Conservation (phyloP, 2,888 invertebrate genomes). For the Drosophila eohydei region DNA sequence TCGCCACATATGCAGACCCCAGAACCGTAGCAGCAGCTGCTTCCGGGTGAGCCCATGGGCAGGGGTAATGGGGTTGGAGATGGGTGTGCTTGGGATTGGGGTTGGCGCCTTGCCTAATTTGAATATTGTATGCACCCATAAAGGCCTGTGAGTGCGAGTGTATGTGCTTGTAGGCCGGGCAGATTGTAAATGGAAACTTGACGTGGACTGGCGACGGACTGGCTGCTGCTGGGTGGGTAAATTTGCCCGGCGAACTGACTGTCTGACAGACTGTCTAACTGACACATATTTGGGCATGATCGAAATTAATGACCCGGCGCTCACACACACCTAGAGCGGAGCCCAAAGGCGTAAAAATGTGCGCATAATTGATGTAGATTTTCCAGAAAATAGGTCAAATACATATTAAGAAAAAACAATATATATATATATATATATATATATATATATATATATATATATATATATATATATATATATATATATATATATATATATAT, state of each 20-base stretch:
- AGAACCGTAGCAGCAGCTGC: constrained; percentile 33
- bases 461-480: background rate
- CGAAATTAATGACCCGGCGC: constrained; percentile 81
- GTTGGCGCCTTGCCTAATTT: constrained; percentile 74
- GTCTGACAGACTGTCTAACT: constrained; percentile 51
- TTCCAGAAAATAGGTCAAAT: constrained; percentile 58
- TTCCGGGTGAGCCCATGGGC: constrained; percentile 24
- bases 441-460: background rate
- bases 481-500: background rate
- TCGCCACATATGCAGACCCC: constrained; percentile 59
- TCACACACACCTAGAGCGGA: constrained; percentile 51
- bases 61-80: constrained; percentile 27
- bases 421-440: background rate
- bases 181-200: constrained; percentile 66
- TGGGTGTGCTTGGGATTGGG: constrained; percentile 31
- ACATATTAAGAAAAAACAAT: constrained; percentile 3
- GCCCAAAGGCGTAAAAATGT: constrained; percentile 9
- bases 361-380: constrained; percentile 37
- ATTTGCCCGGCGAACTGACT: constrained; percentile 21
- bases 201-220: constrained; percentile 39
- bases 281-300: constrained; percentile 81
- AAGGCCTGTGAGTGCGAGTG: constrained; percentile 31
- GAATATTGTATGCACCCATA: constrained; percentile 59
- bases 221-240: constrained; percentile 55
- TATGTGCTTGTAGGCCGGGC: constrained; percentile 36